These are phyloP conservation scores for Hyles euphorbiae DNA, from an alignment of 1,140 invertebrate species.

Conservation along the genomic window DNA sequence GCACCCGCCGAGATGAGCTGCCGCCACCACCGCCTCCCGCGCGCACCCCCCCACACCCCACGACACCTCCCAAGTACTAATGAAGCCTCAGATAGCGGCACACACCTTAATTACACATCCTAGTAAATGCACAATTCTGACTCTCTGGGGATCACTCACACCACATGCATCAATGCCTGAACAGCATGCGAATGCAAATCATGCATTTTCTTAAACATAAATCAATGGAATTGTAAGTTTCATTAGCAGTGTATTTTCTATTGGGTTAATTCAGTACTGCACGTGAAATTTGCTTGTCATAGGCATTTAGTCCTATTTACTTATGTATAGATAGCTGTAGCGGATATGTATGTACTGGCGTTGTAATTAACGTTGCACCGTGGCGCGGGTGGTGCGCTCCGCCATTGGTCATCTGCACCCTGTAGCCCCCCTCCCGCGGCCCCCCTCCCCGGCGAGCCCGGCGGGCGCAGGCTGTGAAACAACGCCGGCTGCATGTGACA, in stretches of 20 bases:
- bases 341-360: constrained; percentile 1
- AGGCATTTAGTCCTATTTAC: no score
- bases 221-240: no score
- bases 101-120: constrained; percentile 53
- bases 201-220: no score
- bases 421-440: constrained; percentile 13
- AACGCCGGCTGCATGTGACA: constrained; percentile 72
- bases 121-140: constrained; percentile 25
- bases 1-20: constrained; percentile 61
- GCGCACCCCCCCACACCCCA: constrained; percentile 18
- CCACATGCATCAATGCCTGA: no score
- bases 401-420: constrained; percentile 50
- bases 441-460: constrained; percentile 11
- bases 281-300: no score
- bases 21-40: constrained; percentile 19
- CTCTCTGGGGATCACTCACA: no score
- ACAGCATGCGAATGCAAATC: no score
- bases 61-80: constrained; percentile 37
- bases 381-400: constrained; percentile 23
- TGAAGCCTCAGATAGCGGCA: constrained; percentile 65
- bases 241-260: no score
- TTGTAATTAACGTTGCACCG: constrained; percentile 49
- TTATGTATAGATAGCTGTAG: no score
- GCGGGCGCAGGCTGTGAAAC: constrained; percentile 42
- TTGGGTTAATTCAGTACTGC: no score